Conservation (phyloP, 2,888 invertebrate genomes). For the Chrysopilus asiliformis region DNA sequence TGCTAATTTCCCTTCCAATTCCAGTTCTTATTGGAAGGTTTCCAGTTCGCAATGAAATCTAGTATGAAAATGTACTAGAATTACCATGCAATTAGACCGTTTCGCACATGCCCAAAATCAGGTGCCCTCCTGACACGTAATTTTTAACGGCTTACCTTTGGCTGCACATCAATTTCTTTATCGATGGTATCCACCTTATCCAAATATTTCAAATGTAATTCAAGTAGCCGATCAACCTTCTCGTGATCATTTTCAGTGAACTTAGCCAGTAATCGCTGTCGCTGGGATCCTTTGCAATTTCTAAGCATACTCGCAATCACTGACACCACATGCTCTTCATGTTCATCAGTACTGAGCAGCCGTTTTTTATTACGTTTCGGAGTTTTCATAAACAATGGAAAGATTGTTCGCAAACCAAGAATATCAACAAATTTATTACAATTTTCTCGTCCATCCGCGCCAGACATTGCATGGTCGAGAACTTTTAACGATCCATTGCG, state of each 20-base stretch:
- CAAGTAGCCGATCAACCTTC: slow-evolving; percentile 91
- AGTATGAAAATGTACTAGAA: too few relatives aligned
- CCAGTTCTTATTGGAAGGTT: too few relatives aligned
- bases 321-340: slow-evolving; percentile 90
- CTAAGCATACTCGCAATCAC: slow-evolving; percentile 87
- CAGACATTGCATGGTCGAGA: slow-evolving; percentile 93
- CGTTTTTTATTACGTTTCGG: slow-evolving; percentile 73
- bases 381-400: slow-evolving; percentile 98
- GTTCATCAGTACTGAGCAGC: slow-evolving; percentile 70
- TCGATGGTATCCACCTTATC: slow-evolving; percentile 83
- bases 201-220: slow-evolving; percentile 92
- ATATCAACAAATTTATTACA: slow-evolving; percentile 98
- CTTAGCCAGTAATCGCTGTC: slow-evolving; percentile 83
- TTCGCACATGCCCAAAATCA: too few relatives aligned
- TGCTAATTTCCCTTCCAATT: too few relatives aligned
- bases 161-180: slow-evolving; percentile 50
- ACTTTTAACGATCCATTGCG: slow-evolving; percentile 94
- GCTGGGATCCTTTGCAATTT: slow-evolving; percentile 81
- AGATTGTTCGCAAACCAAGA: slow-evolving; percentile 87
- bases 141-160: slow-evolving; percentile 27
- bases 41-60: too few relatives aligned
- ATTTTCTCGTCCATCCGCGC: slow-evolving; percentile 85
- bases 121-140: too few relatives aligned
- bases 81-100: too few relatives aligned
- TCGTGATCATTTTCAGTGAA: slow-evolving; percentile 97